phyloP scores from a whole-genome alignment of 2,113 vertebrate species.

The Indicator indicator region DNA sequence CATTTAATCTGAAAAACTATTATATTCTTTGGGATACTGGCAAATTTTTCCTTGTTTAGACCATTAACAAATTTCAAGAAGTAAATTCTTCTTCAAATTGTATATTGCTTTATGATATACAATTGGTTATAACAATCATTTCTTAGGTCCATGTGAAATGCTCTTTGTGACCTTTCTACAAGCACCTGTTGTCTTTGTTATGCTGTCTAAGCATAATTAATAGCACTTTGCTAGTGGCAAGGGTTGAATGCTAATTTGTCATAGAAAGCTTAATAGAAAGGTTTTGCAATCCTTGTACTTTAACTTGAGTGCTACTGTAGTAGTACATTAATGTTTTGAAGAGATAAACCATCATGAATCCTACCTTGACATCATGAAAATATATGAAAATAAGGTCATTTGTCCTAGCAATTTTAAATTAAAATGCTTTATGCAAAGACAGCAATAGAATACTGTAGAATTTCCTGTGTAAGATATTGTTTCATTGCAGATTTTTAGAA shows the following conservation, averaged over 20 bases:
- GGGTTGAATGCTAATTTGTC: conserved; percentile 71
- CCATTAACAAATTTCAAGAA: background rate
- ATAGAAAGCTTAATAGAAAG: conserved; percentile 24
- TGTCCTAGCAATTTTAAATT: background rate
- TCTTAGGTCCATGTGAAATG: background rate
- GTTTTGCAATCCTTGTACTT: background rate
- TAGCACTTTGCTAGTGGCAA: conserved; percentile 49
- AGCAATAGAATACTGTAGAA: background rate
- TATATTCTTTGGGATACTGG: background rate
- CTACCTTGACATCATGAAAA: background rate
- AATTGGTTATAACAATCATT: background rate
- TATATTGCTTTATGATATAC: background rate
- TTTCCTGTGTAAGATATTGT: background rate
- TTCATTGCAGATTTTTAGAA: background rate
- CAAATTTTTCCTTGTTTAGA: background rate
- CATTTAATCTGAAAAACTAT: background rate
- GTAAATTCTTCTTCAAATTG: background rate
- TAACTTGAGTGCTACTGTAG: background rate
- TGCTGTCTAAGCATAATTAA: conserved; percentile 72
- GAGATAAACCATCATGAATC: background rate
- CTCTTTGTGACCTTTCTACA: conserved; percentile 22
- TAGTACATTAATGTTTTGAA: conserved; percentile 5
- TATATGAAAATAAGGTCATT: background rate
- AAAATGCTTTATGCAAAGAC: background rate
- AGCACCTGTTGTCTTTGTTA: conserved; percentile 68